Percentiles rank a stretch among this genome's conserved stretches.
Conservation (phyloP, 1,140 invertebrate genomes). For the Drosophila albomicans region DNA sequence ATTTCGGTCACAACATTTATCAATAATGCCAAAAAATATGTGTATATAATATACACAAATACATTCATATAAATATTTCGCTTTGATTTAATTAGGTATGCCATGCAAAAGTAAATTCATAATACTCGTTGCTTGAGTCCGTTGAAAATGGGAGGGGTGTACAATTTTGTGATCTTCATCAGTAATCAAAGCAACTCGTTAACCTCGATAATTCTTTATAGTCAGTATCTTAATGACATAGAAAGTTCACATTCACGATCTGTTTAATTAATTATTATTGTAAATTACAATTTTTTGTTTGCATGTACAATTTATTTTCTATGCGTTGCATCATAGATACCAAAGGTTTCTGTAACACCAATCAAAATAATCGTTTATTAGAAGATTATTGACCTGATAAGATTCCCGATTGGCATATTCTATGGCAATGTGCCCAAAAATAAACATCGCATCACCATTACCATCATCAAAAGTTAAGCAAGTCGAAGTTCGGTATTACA, state of each 20-base stretch:
- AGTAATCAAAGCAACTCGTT: too few species aligned
- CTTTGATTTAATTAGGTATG: slow-evolving; percentile 43
- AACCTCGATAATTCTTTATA: too few species aligned
- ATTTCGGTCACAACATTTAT: slow-evolving; percentile 65
- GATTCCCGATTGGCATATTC: slow-evolving; percentile 44
- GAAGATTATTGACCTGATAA: slow-evolving; percentile 53
- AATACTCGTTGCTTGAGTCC: not conserved
- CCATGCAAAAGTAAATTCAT: slow-evolving; percentile 39
- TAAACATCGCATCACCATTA: slow-evolving; percentile 14
- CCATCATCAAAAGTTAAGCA: not conserved
- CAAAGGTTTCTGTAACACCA: slow-evolving; percentile 61
- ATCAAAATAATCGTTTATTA: slow-evolving; percentile 70
- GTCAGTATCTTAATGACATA: too few species aligned
- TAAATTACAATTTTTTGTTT: slow-evolving; percentile 26
- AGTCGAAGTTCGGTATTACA: not conserved
- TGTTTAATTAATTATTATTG: slow-evolving; percentile 7
- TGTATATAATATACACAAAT: slow-evolving; percentile 47
- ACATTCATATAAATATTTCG: slow-evolving; percentile 31
- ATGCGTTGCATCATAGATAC: slow-evolving; percentile 17
- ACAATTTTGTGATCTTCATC: too few species aligned
- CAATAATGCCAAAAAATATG: slow-evolving; percentile 71
- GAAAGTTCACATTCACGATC: not conserved
- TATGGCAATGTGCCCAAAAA: slow-evolving; percentile 36
- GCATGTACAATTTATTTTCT: slow-evolving; percentile 47
- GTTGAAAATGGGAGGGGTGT: too few species aligned